Evolutionary conservation across 2,888 invertebrate genomes (phyloP), one percentile per base, ranked within the genome.

Genomic region (Drosophila quinaria): DNA sequence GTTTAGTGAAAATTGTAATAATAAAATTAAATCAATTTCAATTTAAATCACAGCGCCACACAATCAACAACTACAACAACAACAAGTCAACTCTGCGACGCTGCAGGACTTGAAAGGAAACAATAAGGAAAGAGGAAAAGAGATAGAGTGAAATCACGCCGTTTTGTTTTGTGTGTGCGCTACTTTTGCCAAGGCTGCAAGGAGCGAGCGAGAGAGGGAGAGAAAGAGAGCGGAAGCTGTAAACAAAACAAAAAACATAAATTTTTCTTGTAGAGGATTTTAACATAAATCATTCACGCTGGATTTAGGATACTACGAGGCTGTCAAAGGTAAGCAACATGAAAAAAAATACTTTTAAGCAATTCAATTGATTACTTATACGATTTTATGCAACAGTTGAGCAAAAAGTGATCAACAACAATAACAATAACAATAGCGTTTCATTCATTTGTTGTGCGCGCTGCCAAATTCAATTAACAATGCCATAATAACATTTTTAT

Each of bases 221-320:
- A 35, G 13, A 29, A 25, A 35, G 35, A 52, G 64, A 68, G 55
- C 64, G 64, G 67, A 60, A 55, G 65, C 60, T 33, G 66, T 49
- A 59, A 80, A 70, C 52, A 74, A 78, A 78, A 62, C 61, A 69
- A 68, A 60, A 60, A 29, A 50, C 52, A 44, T 58, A 64, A 65
- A 33, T 47, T 72, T 55, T 56, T 75, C 67, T 47, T 69, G 52
- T 54, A 67, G 73, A 83, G 80, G 80, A 87, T 68, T 66, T 66
- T 19, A 68, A 80, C 71, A 76, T 80, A 91, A 91, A 89, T 80
- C 90, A 84, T 91, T 91, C 92, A 93, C 92, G 91, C 93, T 93
- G 93, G 93, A 93, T 93, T 92, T 93, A 80, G 93, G 93, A 92
- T 93, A 93, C 86, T 93, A 92, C 92, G 93, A 93, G 80, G 92